phyloP scores from a whole-genome alignment of 2,113 vertebrate species.

The Xiphophorus couchianus region DNA sequence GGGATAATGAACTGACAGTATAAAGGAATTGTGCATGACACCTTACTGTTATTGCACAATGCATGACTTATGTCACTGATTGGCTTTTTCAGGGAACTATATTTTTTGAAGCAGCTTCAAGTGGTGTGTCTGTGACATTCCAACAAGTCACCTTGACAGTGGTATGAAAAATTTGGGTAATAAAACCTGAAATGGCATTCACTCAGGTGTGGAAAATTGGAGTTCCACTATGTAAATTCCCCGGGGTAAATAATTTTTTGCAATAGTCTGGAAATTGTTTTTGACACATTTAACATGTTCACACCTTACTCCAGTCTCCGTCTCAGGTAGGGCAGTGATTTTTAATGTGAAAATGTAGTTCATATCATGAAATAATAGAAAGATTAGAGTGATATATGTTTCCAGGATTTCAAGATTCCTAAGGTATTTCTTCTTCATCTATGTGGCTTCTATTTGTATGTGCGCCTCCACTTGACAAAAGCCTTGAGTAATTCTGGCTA shows the following conservation, averaged over 20 bases:
- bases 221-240: slow-evolving; percentile 44
- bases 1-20: slow-evolving; percentile 71
- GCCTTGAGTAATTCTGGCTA: slow-evolving; percentile 54
- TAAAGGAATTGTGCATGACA: slow-evolving; percentile 70
- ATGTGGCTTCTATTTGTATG: slow-evolving; percentile 8
- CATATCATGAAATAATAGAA: slow-evolving; percentile 50
- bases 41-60: slow-evolving; percentile 60
- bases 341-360: slow-evolving; percentile 38
- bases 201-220: slow-evolving; percentile 42
- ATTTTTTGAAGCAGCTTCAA: slow-evolving; percentile 60
- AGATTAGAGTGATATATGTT: slow-evolving; percentile 49
- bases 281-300: slow-evolving; percentile 47
- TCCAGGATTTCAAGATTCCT: slow-evolving; percentile 46
- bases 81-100: slow-evolving; percentile 58
- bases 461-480: slow-evolving; percentile 52
- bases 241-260: slow-evolving; percentile 51
- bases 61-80: slow-evolving; percentile 65
- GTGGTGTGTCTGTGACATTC: slow-evolving; percentile 62
- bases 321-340: slow-evolving; percentile 19
- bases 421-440: slow-evolving; percentile 32
- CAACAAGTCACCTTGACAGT: slow-evolving; percentile 73
- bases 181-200: slow-evolving; percentile 55
- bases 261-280: slow-evolving; percentile 47
- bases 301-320: slow-evolving; percentile 16
- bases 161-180: slow-evolving; percentile 63